phyloP scores from a whole-genome alignment of 1,140 invertebrate genomes.

The Manduca sexta region DNA sequence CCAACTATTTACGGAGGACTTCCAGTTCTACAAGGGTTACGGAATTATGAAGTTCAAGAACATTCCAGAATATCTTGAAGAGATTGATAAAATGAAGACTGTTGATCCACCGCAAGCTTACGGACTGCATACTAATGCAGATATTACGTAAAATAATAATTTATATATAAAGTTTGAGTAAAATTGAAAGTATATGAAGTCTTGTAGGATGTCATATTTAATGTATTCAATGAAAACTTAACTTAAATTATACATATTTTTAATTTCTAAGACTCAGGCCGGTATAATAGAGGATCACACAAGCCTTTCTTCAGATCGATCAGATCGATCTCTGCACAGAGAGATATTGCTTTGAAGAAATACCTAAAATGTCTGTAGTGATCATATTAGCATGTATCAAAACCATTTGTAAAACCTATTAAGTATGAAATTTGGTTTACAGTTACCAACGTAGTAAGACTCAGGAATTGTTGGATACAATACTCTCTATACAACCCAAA shows the following conservation, averaged over 20 bases:
- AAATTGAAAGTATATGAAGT: slow-evolving; percentile 54
- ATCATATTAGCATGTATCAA: no score
- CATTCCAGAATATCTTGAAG: slow-evolving; percentile 89
- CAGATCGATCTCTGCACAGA: no score
- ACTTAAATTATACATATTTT: no score
- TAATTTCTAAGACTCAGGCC: no score
- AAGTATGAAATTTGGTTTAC: not conserved
- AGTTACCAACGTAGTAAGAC: slow-evolving; percentile 92
- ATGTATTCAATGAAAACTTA: no score
- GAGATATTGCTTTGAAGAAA: no score
- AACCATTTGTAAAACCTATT: no score
- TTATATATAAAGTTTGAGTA: slow-evolving; percentile 1
- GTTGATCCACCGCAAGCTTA: slow-evolving; percentile 96
- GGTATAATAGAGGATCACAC: no score
- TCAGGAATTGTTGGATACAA: slow-evolving; percentile 93
- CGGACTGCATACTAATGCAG: slow-evolving; percentile 95
- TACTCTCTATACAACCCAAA: slow-evolving; percentile 96
- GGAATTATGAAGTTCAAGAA: slow-evolving; percentile 86
- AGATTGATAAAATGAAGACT: slow-evolving; percentile 88
- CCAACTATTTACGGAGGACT: slow-evolving; percentile 82
- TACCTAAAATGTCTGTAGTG: no score
- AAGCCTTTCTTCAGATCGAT: no score
- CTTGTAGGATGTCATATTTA: no score
- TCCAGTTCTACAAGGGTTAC: slow-evolving; percentile 92
- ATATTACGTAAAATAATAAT: slow-evolving; percentile 83